These are phyloP conservation scores for Lasioglossum morio DNA, from an alignment of 2,888 invertebrate species.

Conservation along the genomic window DNA sequence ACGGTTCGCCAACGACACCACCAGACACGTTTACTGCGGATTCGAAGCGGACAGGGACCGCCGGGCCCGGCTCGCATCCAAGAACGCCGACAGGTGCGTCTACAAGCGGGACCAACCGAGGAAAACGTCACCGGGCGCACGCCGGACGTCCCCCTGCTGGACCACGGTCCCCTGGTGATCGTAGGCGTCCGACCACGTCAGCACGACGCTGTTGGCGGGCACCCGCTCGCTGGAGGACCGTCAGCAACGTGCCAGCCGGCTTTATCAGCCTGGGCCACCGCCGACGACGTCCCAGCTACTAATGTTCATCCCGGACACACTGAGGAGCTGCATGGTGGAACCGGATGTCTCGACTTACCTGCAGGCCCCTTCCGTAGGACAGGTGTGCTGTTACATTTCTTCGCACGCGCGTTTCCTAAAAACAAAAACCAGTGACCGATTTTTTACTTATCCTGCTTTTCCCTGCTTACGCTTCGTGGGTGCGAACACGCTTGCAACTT, in stretches of 20 bases:
- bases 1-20: conserved; percentile 63
- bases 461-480: not conserved
- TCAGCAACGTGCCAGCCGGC: conserved; percentile 68
- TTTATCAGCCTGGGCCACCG: conserved; percentile 73
- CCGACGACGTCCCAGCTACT: conserved; percentile 84
- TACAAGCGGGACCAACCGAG: conserved; percentile 34
- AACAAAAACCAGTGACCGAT: conserved; percentile 68
- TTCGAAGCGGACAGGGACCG: conserved; percentile 26
- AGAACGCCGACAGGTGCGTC: conserved; percentile 31
- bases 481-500: not conserved
- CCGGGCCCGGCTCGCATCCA: conserved; percentile 1
- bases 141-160: conserved; percentile 15
- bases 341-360: conserved; percentile 97
- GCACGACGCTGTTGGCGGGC: conserved; percentile 56
- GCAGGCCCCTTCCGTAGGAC: conserved; percentile 97
- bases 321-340: conserved; percentile 98
- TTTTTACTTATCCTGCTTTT: not conserved
- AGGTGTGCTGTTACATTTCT: conserved; percentile 86
- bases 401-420: not conserved
- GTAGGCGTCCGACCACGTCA: conserved; percentile 48
- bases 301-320: conserved; percentile 97
- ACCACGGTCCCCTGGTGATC: conserved; percentile 26
- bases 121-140: conserved; percentile 15
- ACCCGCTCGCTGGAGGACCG: conserved; percentile 53
- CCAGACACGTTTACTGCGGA: conserved; percentile 28